Base-by-base conservation (phyloP, 2,888 invertebrate genomes). In the Clitarchus hookeri region DNA sequence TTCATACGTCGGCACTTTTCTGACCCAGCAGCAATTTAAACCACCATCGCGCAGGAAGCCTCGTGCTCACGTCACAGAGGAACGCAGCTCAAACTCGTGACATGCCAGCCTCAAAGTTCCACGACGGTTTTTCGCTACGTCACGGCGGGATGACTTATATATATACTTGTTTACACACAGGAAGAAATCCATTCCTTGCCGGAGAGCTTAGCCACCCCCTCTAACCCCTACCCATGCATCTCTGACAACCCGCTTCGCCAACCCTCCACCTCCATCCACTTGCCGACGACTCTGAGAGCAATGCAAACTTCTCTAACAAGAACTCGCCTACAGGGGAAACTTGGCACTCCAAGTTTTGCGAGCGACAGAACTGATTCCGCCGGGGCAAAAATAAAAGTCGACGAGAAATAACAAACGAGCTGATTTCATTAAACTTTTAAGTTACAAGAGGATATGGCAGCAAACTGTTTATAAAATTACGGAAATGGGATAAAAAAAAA, bases 111-210 rank as follows among this genome's bases (percentile, higher is more conserved):
- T 65, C 65, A 65, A 65, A 65, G 65, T 65, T 65, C 16, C 13
- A 23, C 23, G 65, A 65, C 65, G n/a, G 65, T 65, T 65, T 65
- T 65, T 65, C 65, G 65, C 65, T 65, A n/a, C 65, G 65, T 65
- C 65, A 19, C 65, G 65, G 65, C 65, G 16, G 23, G 65, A 65
- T 65, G 65, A 65, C 65, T 65, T 65, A 65, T 65, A 65, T 65
- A 65, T 65, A 65, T 65, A 65, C n/a, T 65, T 65, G 65, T 65
- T 65, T 65, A 65, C 65, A 65, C 65, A 65, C 65, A 65, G 65
- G 65, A 65, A 65, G 65, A 65, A 65, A 65, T 65, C 65, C 65
- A 65, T 65, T 65, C 65, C 65, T 65, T 65, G 13, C 65, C 65
- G n/a, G 65, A 65, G 65, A 65, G 65, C 65, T 65, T 65, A 65